Base-by-base conservation (phyloP, 92 coral and sea anemone genomes). In the Phenganax marumi region DNA sequence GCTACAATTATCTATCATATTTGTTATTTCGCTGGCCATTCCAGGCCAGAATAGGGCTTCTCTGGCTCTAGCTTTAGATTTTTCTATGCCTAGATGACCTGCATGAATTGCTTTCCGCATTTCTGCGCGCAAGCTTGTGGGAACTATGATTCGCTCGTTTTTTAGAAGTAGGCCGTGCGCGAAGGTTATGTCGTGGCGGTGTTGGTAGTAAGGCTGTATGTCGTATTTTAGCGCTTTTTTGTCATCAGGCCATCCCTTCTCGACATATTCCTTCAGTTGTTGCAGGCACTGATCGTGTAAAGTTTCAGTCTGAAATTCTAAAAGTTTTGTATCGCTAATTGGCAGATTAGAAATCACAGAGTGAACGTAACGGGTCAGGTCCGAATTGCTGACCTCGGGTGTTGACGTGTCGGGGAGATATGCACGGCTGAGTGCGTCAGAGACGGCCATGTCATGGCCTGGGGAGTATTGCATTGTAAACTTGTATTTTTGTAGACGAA, bases 21-120 rank as follows among this genome's bases (percentile, higher is more conserved):
- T 83, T 24, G 46, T 72, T 52, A 90, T 88, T 33, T 70, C 76
- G 13, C 13, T 33, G 24, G 18, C 11, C 14, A 70, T 70, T 33
- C 76, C 86, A 26, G 91, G 91, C 89, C 91, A 88, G 61, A 62
- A 89, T 43, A 87, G 60, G 24, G 82, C 85, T 52, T 90, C 89
- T 75, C 87, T 82, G 22, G 93, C 89, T 80, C 93, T 70, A 13
- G 76, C 23, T 48, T 70, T 70, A 73, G 82, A 85, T 61, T 77
- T 68, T 48, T 86, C 88, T 18, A 88, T 82, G 26, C 91, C 88
- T 88, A 85, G 85, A 85, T 87, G 91, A 76, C 91, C 91, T 58
- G 63, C 71, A 56, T 79, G 90, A 24, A 89, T 77, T 55, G 54
- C 77, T 24, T 81, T 57, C 49, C 84, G 66, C 89, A 90, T 87